phyloP scores from a whole-genome alignment of 2,113 vertebrate genomes.

The Rhinolophus ferrumequinum region DNA sequence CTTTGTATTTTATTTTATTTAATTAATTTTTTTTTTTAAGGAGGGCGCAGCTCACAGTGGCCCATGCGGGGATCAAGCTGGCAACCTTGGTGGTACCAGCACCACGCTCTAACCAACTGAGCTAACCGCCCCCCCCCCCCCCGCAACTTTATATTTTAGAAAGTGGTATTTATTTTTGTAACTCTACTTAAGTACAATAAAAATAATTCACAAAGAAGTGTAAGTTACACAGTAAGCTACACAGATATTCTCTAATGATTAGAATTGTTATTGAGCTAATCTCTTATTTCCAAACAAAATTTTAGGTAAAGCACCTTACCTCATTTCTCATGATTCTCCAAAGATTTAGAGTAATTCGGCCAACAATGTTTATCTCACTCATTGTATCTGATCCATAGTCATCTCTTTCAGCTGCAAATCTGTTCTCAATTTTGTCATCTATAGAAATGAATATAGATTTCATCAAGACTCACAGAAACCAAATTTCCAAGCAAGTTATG shows the following conservation, averaged over 20 bases:
- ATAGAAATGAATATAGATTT: conserved; percentile 75
- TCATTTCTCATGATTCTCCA: conserved; percentile 99
- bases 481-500: conserved; percentile 19
- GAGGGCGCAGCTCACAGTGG: too few relatives aligned
- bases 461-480: conserved; percentile 39
- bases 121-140: too few relatives aligned
- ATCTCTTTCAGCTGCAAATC: conserved; percentile 92
- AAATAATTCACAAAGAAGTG: conserved; percentile 27
- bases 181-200: conserved; percentile 19
- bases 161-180: conserved; percentile 37
- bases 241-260: not conserved
- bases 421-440: conserved; percentile 95
- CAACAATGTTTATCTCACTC: conserved; percentile 96
- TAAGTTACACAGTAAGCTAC: not conserved
- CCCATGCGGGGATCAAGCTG: too few relatives aligned
- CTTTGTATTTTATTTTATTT: not conserved
- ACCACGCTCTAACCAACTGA: too few relatives aligned
- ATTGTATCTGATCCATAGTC: conserved; percentile 96
- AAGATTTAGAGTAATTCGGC: conserved; percentile 94
- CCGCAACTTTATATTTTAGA: not conserved
- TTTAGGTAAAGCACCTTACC: conserved; percentile 83
- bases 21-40: too few relatives aligned
- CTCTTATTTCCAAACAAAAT: conserved; percentile 58
- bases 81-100: too few relatives aligned
- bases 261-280: not conserved